Evolutionary conservation across 1,140 invertebrate species (phyloP).

Genomic region (Bombus ignitus): DNA sequence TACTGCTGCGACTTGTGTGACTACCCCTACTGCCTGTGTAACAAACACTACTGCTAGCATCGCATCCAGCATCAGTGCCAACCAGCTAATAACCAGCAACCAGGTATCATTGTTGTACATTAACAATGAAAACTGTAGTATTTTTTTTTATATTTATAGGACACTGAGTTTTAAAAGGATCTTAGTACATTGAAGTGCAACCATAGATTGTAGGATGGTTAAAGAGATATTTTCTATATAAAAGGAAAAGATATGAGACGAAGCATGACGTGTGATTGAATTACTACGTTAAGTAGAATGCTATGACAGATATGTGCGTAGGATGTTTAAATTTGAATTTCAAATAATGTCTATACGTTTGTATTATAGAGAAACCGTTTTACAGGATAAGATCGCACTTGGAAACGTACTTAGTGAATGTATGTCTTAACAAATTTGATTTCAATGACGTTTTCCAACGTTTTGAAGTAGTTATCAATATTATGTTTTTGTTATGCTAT

Average conservation of each 20-base stretch:
- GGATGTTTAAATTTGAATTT: not conserved
- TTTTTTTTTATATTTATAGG: conserved; percentile 2
- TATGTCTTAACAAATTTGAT: conserved; percentile 30
- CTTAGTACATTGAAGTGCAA: not conserved
- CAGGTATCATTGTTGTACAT: conserved; percentile 80
- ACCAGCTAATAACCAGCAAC: conserved; percentile 83
- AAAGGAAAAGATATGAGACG: not conserved
- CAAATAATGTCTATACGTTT: not conserved
- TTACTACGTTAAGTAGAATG: not conserved
- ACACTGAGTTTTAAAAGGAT: not conserved
- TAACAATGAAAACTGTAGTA: conserved; percentile 68
- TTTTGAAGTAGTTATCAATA: conserved; percentile 43
- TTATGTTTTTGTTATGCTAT: conserved; percentile 31
- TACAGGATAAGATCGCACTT: conserved; percentile 21
- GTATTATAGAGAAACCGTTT: not conserved
- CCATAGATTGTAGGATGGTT: conserved; percentile 13
- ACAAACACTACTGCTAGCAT: conserved; percentile 83
- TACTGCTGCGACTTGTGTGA: conserved; percentile 81
- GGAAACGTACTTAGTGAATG: conserved; percentile 12
- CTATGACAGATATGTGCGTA: not conserved
- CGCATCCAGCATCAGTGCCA: conserved; percentile 83
- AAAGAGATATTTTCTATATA: not conserved
- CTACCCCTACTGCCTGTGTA: conserved; percentile 81
- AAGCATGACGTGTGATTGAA: not conserved
- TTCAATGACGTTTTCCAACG: conserved; percentile 37